Percentiles rank a stretch among this genome's conserved stretches.
phyloP scores from a whole-genome alignment of 2,113 vertebrate genomes.

The Gambusia holbrooki region DNA sequence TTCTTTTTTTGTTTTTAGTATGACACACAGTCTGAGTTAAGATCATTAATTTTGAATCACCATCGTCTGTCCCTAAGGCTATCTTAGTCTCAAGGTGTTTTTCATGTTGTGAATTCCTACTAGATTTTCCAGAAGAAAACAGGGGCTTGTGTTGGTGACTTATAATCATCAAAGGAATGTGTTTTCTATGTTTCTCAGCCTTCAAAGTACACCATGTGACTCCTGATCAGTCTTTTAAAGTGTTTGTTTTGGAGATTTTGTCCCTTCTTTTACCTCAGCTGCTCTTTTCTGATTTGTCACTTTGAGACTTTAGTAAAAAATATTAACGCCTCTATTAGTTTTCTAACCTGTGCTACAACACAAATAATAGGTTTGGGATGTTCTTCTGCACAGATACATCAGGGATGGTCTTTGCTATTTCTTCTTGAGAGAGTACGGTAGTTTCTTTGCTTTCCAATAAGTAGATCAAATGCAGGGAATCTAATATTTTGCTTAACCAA shows the following conservation, averaged over 20 bases:
- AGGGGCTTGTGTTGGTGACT: conserved; percentile 1
- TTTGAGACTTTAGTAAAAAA: background rate
- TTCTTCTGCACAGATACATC: background rate
- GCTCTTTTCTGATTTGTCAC: conserved; percentile 14
- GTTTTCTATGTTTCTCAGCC: conserved; percentile 8
- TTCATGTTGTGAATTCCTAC: background rate
- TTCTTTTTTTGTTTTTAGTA: no score
- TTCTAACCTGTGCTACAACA: background rate
- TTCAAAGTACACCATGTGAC: background rate
- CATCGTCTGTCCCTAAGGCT: background rate
- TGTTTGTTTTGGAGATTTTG: conserved; percentile 10
- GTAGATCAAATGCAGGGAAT: conserved; percentile 36
- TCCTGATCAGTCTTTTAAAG: background rate
- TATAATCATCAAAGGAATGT: conserved; percentile 40
- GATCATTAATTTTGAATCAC: background rate
- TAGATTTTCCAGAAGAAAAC: conserved; percentile 6
- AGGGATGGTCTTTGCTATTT: conserved; percentile 12
- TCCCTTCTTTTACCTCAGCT: conserved; percentile 4
- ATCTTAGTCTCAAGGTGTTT: conserved; percentile 1
- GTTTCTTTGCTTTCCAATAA: conserved; percentile 41
- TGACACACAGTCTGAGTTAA: background rate
- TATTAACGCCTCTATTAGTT: background rate
- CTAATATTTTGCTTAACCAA: no score
- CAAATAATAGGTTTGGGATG: background rate
- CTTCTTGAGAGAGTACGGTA: conserved; percentile 26